Percentiles rank a stretch among this genome's conserved stretches.
Conservation (phyloP, 2,888 invertebrate species). For the Ectropis crepuscularia region DNA sequence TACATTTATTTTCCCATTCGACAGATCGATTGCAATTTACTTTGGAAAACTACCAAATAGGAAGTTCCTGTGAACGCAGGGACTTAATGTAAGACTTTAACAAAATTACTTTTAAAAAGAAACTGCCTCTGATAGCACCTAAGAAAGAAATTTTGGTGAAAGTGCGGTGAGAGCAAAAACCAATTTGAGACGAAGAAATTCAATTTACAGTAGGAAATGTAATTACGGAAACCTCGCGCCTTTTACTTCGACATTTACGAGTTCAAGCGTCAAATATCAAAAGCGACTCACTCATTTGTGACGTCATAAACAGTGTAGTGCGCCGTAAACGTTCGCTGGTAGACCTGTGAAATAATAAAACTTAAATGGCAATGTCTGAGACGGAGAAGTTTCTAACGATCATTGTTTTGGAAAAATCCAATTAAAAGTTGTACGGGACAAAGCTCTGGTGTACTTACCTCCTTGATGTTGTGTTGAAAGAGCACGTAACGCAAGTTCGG, state of each 20-base stretch:
- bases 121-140: constrained; percentile 39
- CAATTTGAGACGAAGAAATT: constrained; percentile 58
- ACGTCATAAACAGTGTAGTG: constrained; percentile 96
- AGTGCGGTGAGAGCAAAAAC: constrained; percentile 58
- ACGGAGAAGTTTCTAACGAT: constrained; percentile 46
- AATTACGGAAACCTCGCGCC: constrained; percentile 53
- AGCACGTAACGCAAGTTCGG: constrained; percentile 94
- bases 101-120: constrained; percentile 19
- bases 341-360: constrained; percentile 87
- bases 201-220: constrained; percentile 58
- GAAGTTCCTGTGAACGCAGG: constrained; percentile 7
- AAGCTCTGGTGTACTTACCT: constrained; percentile 81
- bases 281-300: constrained; percentile 91
- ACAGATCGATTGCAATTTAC: constrained; percentile 42
- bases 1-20: constrained; percentile 48
- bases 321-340: constrained; percentile 93
- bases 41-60: constrained; percentile 29
- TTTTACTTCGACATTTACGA: constrained; percentile 54
- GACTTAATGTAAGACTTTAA: constrained; percentile 3
- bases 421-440: constrained; percentile 55
- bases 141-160: constrained; percentile 44
- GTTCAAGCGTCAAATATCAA: constrained; percentile 56
- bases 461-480: constrained; percentile 95
- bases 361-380: constrained; percentile 43
- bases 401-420: constrained; percentile 48